Conservation (phyloP, 2,113 vertebrate genomes). For the Physeter macrocephalus region DNA sequence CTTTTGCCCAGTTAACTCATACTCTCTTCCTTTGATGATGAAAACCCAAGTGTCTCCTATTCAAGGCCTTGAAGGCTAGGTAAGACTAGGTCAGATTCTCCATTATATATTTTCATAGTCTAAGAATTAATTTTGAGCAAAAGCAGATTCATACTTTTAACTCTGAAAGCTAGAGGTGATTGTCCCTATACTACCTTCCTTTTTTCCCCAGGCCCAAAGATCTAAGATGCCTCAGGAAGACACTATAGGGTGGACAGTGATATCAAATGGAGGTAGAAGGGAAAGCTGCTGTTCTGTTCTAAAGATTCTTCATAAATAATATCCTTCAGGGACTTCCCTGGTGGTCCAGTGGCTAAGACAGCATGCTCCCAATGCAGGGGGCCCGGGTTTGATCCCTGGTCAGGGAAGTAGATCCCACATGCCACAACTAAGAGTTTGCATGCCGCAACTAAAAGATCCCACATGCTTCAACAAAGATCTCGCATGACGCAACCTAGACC, state of each 20-base stretch:
- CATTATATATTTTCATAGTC: neutral
- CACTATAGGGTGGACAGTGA: neutral
- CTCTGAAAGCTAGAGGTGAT: neutral
- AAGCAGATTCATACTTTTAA: neutral
- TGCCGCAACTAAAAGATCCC: too few species aligned
- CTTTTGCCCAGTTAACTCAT: neutral
- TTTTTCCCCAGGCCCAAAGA: neutral
- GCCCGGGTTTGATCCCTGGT: too few species aligned
- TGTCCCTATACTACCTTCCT: neutral
- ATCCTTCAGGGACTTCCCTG: neutral
- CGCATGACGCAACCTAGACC: too few species aligned
- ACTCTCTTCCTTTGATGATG: neutral
- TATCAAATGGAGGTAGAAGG: neutral
- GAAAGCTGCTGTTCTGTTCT: neutral
- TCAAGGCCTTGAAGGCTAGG: neutral
- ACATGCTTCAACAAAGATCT: too few species aligned
- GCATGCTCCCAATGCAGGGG: too few species aligned
- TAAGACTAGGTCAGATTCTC: neutral
- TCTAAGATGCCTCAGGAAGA: neutral
- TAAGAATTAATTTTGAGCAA: slow-evolving; percentile 9
- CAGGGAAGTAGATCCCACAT: too few species aligned
- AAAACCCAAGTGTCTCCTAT: neutral
- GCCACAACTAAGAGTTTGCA: too few species aligned
- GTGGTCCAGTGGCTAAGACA: too few species aligned
- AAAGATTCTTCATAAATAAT: slow-evolving; percentile 11